These are phyloP conservation scores for Brachypodius melanocephalos DNA, from an alignment of 2,113 vertebrate genomes.

Conservation along the genomic window DNA sequence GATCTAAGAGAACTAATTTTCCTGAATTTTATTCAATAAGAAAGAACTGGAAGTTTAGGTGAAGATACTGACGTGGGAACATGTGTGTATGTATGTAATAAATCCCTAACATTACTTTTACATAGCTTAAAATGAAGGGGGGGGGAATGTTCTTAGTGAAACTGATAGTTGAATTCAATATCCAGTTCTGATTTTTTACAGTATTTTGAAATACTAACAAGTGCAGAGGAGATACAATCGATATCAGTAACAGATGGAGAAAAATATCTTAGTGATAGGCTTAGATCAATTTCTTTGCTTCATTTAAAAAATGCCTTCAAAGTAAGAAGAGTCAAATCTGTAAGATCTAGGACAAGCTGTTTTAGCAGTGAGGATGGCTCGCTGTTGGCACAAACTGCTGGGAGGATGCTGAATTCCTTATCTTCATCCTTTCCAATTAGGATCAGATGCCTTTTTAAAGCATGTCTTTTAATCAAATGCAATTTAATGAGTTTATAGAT, in stretches of 20 bases:
- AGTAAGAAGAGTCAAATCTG: not conserved
- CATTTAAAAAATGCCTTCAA: not conserved
- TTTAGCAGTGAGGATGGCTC: not conserved
- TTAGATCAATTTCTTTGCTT: not conserved
- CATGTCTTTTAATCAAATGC: not conserved
- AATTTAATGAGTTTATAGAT: not conserved
- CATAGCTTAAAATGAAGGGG: not conserved
- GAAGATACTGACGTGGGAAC: not conserved
- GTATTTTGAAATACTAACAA: not conserved
- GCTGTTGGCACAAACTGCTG: not conserved
- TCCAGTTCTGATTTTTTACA: not conserved
- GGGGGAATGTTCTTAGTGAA: not conserved
- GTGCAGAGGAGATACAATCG: not conserved
- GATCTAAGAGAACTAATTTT: not conserved
- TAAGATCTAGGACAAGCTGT: conserved; percentile 23
- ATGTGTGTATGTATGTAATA: not conserved
- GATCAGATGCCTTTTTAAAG: not conserved
- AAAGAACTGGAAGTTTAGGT: not conserved
- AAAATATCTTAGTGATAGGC: not conserved
- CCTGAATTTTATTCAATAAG: not conserved
- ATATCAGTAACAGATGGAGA: not conserved
- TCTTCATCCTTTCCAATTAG: conserved; percentile 6
- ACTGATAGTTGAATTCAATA: not conserved
- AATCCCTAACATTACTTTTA: not conserved
- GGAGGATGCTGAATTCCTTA: conserved; percentile 13